A percentile compares a stretch with the other conserved stretches of the same genome.
These are phyloP conservation scores for Enoplosus armatus DNA, from an alignment of 2,797 vertebrate species.

Conservation along the genomic window DNA sequence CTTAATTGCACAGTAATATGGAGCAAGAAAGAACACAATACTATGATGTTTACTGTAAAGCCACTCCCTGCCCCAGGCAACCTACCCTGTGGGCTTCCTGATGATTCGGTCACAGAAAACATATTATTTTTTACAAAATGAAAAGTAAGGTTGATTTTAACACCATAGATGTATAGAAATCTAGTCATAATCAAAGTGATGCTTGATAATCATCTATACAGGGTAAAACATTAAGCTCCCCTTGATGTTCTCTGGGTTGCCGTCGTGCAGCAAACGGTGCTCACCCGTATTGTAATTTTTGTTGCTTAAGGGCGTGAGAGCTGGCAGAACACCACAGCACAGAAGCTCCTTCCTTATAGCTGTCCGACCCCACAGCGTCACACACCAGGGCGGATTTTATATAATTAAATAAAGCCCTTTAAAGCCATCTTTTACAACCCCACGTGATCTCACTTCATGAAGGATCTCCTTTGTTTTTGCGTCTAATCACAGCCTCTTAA, in stretches of 20 bases:
- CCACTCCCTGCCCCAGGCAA: neutral
- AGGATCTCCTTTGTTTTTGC: constrained; percentile 79
- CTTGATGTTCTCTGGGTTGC: constrained; percentile 22
- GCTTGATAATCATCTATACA: neutral
- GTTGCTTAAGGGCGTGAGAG: constrained; percentile 45
- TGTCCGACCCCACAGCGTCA: constrained; percentile 67
- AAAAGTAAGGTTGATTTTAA: neutral
- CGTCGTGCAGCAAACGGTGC: constrained; percentile 17
- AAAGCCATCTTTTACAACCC: constrained; percentile 75
- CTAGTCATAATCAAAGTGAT: neutral
- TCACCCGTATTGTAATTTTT: constrained; percentile 30
- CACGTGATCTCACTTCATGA: constrained; percentile 72
- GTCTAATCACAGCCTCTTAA: constrained; percentile 79
- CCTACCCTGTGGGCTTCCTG: neutral
- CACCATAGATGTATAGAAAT: neutral
- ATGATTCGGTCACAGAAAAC: neutral
- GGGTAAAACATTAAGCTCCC: neutral
- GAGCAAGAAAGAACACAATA: neutral
- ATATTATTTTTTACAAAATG: neutral
- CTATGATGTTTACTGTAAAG: neutral
- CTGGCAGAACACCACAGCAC: constrained; percentile 65
- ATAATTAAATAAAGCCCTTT: constrained; percentile 75
- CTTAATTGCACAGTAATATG: neutral
- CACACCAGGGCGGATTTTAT: constrained; percentile 70
- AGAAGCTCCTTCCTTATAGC: constrained; percentile 70